A percentile compares a stretch with the other conserved stretches of the same genome.
Conservation (phyloP, 1,140 invertebrate species). For the Uloborus diversus region DNA sequence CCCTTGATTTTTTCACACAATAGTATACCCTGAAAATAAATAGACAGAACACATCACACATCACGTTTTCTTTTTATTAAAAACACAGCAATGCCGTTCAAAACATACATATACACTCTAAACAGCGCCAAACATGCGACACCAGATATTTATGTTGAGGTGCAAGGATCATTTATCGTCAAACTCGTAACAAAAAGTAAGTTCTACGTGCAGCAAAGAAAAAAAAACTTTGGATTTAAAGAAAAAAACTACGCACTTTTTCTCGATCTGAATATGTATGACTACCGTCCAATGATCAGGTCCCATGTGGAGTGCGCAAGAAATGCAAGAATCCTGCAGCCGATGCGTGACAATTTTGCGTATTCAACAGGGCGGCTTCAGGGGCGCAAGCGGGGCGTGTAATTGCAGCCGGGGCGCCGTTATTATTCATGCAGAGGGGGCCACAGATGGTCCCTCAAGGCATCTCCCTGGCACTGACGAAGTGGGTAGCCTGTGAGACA, state of each 20-base stretch:
- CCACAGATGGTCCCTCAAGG: conserved; percentile 30
- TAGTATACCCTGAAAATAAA: too few species aligned
- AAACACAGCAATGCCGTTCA: too few species aligned
- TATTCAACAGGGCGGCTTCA: conserved; percentile 14
- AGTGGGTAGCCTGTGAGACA: neutral
- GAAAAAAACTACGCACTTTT: neutral
- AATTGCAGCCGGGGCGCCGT: conserved; percentile 33
- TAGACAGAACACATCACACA: too few species aligned
- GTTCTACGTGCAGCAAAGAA: too few species aligned
- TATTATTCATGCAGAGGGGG: conserved; percentile 41
- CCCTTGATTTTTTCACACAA: too few species aligned
- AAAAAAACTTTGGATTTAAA: neutral
- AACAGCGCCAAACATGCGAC: too few species aligned
- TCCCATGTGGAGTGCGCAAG: neutral
- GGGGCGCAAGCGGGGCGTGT: conserved; percentile 33
- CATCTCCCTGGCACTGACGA: conserved; percentile 22
- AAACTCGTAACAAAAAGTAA: too few species aligned
- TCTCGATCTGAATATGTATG: conserved; percentile 9
- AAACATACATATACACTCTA: too few species aligned
- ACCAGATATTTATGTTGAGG: too few species aligned
- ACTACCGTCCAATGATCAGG: neutral
- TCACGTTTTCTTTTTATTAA: too few species aligned
- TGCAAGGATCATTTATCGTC: too few species aligned
- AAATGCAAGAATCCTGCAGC: neutral
- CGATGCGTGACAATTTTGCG: conserved; percentile 39